phyloP scores from a whole-genome alignment of 2,797 vertebrate species.

The Spinibarbus caldwelli region DNA sequence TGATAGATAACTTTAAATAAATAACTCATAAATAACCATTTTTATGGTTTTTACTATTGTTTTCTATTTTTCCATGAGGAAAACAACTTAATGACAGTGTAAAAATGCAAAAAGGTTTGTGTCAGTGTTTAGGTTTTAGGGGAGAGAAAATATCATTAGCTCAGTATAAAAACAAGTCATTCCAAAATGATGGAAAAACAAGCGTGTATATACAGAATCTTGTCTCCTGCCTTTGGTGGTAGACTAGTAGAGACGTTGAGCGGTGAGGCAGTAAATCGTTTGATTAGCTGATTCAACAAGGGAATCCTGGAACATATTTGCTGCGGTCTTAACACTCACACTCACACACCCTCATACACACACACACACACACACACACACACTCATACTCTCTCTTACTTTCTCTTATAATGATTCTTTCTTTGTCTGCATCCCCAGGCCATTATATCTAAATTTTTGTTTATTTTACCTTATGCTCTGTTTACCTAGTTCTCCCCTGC shows the following conservation, averaged over 20 bases:
- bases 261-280: conserved; percentile 40
- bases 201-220: background rate
- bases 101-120: background rate
- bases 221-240: conserved; percentile 30
- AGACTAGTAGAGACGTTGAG: conserved; percentile 10
- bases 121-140: background rate
- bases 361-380: conserved; percentile 6
- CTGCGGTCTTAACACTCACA: conserved; percentile 7
- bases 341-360: background rate
- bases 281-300: conserved; percentile 46
- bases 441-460: background rate
- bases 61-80: background rate
- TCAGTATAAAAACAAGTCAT: background rate
- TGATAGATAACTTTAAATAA: background rate
- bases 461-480: conserved; percentile 8
- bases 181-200: background rate
- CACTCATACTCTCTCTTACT: too few relatives aligned
- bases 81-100: background rate
- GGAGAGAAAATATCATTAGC: background rate
- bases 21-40: background rate
- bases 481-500: conserved; percentile 8
- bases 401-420: background rate
- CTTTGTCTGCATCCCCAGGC: background rate
- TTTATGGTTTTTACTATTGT: background rate
- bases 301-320: conserved; percentile 32